Conservation (phyloP, 2,113 vertebrate species). For the Hypanus sabinus region DNA sequence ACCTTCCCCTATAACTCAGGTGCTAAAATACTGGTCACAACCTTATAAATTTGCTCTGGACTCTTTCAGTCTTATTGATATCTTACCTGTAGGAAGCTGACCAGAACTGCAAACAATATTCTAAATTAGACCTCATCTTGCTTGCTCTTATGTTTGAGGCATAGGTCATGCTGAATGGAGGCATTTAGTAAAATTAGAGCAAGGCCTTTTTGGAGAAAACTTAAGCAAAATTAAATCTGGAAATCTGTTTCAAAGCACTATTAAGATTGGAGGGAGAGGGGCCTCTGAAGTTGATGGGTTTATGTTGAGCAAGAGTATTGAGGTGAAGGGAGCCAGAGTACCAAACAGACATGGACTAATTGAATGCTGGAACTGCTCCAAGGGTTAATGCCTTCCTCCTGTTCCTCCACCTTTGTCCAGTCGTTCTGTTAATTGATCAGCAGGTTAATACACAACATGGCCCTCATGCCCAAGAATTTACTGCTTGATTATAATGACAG, state of each 20-base stretch:
- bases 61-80: no score
- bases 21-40: no score
- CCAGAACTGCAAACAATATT: no score
- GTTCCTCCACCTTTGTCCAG: not conserved
- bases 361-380: not conserved
- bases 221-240: not conserved
- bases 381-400: not conserved
- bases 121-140: not conserved
- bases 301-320: no score
- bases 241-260: not conserved
- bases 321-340: no score
- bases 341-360: no score
- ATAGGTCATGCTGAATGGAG: not conserved
- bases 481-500: not conserved
- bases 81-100: no score
- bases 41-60: no score
- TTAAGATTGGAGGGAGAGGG: not conserved
- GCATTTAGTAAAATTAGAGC: not conserved
- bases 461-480: not conserved
- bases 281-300: no score
- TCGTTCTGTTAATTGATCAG: not conserved
- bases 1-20: no score
- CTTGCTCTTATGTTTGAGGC: not conserved
- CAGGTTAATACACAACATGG: not conserved
- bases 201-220: not conserved